Evolutionary conservation across 2,113 vertebrate species (phyloP), one percentile per base, ranked within the genome.

Genomic region (Nipponia nippon): DNA sequence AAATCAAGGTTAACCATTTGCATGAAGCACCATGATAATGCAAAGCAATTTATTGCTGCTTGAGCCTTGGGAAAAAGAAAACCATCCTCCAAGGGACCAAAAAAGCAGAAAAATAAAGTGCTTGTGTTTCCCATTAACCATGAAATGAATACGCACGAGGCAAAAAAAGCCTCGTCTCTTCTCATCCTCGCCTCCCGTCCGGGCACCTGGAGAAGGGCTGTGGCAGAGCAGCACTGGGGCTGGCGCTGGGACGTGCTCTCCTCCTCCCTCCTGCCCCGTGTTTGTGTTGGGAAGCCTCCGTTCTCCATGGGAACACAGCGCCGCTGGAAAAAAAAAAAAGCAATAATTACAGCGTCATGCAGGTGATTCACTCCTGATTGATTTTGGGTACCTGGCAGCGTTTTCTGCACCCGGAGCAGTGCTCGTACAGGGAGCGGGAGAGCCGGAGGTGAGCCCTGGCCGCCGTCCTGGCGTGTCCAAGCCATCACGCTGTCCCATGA

Each of bases 141-240:
- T 7, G 50, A 47, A 66, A 42, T 3, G 22, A 65, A 6, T 2
- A 2, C 16, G 3, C 13, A 17, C 0, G 2, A 69, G 71, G 47
- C 6, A 36, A 38, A 69, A 49, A 66, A 27, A 83, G 22, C 38
- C 79, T 29, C 53, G 20, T n/a, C 8, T 38, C 30, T 4, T 66
- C 58, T 25, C 30, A 5, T 11, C 46, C 44, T 25, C 7, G 0
- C 23, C 23, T 16, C 36, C 46, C 1, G 0, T 3, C 21, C 1
- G 2, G 12, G 19, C 21, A 2, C 19, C 9, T 6, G 46, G 18
- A 38, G 53, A 63, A 26, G 25, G 12, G 40, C 77, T 16, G 90
- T 3, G 3, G 44, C 4, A 6, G n/a, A 46, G 52, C 52, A 4
- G 17, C 29, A 1, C 20, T 3, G 38, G 40, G 49, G 14, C 26